Base-by-base conservation (phyloP, 2,888 invertebrate genomes). In the Vandiemenella viatica region DNA sequence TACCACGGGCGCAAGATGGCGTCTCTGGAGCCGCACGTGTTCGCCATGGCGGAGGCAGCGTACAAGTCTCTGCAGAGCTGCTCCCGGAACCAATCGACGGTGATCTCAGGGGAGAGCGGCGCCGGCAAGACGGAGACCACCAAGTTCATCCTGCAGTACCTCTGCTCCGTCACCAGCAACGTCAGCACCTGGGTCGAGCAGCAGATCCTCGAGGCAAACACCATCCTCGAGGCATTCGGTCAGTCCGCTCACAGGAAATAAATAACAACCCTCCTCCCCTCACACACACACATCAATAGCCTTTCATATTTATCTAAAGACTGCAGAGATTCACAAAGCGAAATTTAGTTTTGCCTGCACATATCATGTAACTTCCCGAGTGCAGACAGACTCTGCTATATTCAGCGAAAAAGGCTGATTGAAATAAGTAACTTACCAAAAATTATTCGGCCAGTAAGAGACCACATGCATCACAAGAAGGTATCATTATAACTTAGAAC, bases 81-180 rank as follows among this genome's bases (percentile, higher is more conserved):
- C 32, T 67, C 68, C 50, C 62, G 64, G 55, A 79, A 79, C 63
- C 85, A 90, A 67, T 88, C 89, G 46, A 83, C 88, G 59, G 89
- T 91, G 48, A 91, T 91, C 72, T 88, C 88, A 37, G 91, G 91
- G 2, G 91, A 91, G 68, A 88, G 88, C 59, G 91, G 92, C 5
- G 90, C 91, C 4, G 92, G 92, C 45, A 92, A 92, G 70, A 92
- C 92, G 1, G 91, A 92, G 67, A 89, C 87, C 46, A 92, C 91
- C 3, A 88, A 91, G 65, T 80, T 91, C 62, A 89, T 92, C 57
- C 72, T 92, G 53, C 90, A 91, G 67, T 92, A 91, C 68, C 71
- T 92, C 46, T 92, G 91, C 67, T 85, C 89, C 13, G 88, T 91
- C 6, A 74, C 73, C 48, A 80, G 80, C 57, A 80, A 83, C 59